Evolutionary conservation across 2,888 invertebrate species (phyloP).

Genomic region (Neoascia interrupta): DNA sequence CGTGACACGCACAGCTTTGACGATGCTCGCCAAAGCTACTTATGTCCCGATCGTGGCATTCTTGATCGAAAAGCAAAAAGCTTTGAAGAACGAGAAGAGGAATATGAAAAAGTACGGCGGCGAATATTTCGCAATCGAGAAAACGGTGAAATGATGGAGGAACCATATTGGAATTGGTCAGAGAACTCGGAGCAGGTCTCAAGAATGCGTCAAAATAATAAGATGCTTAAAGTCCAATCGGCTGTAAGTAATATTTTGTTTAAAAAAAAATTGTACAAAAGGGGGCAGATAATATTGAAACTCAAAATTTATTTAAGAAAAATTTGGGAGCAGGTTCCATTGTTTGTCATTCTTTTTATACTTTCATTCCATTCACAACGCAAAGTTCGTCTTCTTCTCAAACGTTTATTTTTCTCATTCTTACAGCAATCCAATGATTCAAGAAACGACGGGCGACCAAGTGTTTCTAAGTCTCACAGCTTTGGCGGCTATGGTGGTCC

Average conservation of each 20-base stretch:
- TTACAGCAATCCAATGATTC: slow-evolving; percentile 74
- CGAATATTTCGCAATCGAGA: slow-evolving; percentile 86
- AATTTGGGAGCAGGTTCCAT: no score
- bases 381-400: not conserved
- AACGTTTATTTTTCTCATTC: slow-evolving; percentile 5
- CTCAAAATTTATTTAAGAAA: no score
- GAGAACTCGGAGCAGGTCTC: slow-evolving; percentile 80
- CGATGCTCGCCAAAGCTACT: slow-evolving; percentile 82
- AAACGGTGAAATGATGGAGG: slow-evolving; percentile 72
- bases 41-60: slow-evolving; percentile 84
- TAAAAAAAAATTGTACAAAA: no score
- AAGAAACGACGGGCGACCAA: slow-evolving; percentile 79
- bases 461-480: slow-evolving; percentile 91
- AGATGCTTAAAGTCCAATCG: slow-evolving; percentile 78
- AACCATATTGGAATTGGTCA: slow-evolving; percentile 80
- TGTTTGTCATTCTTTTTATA: no score
- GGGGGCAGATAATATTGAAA: no score
- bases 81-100: slow-evolving; percentile 94
- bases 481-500: slow-evolving; percentile 90
- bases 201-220: slow-evolving; percentile 76
- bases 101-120: slow-evolving; percentile 91
- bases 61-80: slow-evolving; percentile 89
- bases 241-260: no score
- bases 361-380: no score
- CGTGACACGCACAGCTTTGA: slow-evolving; percentile 90